Conservation (phyloP, 1,140 invertebrate genomes). For the Paraescarpia echinospica region DNA sequence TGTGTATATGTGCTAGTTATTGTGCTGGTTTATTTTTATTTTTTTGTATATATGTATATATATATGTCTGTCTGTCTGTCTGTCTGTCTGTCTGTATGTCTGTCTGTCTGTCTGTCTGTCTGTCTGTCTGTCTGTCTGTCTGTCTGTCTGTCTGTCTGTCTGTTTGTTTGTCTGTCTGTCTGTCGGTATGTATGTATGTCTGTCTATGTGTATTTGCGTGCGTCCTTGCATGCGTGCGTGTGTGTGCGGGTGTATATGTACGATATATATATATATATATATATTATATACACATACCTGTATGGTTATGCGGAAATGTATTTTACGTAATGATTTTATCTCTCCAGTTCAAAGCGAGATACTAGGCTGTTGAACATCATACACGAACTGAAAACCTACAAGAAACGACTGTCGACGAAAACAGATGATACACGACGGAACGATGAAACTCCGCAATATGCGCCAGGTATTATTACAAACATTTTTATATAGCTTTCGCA, state of each 20-base stretch:
- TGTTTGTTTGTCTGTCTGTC: no score
- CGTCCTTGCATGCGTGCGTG: neutral
- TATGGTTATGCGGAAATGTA: neutral
- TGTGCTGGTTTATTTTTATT: neutral
- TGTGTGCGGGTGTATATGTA: neutral
- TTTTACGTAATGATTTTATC: neutral
- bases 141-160: no score
- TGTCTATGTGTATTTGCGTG: neutral
- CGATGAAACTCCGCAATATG: neutral
- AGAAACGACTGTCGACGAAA: neutral
- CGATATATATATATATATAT: neutral
- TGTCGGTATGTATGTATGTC: no score
- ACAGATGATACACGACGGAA: neutral
- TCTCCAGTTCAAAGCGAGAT: neutral
- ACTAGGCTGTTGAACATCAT: neutral
- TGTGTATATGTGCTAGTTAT: neutral
- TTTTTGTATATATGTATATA: neutral
- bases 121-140: no score
- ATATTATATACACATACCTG: neutral
- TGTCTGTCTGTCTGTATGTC: neutral
- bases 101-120: neutral
- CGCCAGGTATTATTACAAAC: neutral
- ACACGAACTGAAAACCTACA: neutral
- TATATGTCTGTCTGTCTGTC: neutral
- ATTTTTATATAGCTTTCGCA: neutral